Evolutionary conservation across 2,888 invertebrate genomes (phyloP).

Genomic region (Caenorhabditis sp.): DNA sequence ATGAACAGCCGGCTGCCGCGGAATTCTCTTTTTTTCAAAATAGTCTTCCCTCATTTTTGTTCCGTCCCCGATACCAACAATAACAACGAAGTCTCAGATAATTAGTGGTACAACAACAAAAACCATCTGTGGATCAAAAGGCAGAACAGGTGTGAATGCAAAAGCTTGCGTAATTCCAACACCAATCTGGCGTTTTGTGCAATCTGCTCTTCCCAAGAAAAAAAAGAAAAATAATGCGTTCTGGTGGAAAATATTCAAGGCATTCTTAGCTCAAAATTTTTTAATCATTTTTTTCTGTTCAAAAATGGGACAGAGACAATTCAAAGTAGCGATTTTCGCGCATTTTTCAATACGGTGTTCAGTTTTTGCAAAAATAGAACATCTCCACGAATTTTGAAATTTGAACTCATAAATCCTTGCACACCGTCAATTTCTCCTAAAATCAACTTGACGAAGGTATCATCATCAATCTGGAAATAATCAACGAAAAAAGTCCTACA

Average conservation of each 20-base stretch:
- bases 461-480: slow-evolving; percentile 13
- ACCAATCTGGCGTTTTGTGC: not conserved
- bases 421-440: slow-evolving; percentile 17
- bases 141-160: not conserved
- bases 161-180: not conserved
- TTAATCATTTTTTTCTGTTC: too few relatives aligned
- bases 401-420: slow-evolving; percentile 18
- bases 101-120: not conserved
- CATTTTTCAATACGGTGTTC: slow-evolving; percentile 13
- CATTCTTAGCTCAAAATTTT: too few relatives aligned
- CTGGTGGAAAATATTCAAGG: too few relatives aligned
- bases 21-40: not conserved
- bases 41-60: not conserved
- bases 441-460: slow-evolving; percentile 10
- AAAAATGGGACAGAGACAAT: too few relatives aligned
- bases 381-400: slow-evolving; percentile 18
- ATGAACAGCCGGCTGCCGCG: slow-evolving; percentile 1
- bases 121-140: not conserved
- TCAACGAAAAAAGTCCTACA: slow-evolving; percentile 6
- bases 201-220: not conserved
- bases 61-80: too few relatives aligned
- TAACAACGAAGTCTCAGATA: not conserved
- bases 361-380: slow-evolving; percentile 25
- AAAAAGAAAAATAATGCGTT: not conserved
- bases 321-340: slow-evolving; percentile 5